Evolutionary conservation across 2,797 vertebrate species (phyloP).

Genomic region (Callimico goeldii): DNA sequence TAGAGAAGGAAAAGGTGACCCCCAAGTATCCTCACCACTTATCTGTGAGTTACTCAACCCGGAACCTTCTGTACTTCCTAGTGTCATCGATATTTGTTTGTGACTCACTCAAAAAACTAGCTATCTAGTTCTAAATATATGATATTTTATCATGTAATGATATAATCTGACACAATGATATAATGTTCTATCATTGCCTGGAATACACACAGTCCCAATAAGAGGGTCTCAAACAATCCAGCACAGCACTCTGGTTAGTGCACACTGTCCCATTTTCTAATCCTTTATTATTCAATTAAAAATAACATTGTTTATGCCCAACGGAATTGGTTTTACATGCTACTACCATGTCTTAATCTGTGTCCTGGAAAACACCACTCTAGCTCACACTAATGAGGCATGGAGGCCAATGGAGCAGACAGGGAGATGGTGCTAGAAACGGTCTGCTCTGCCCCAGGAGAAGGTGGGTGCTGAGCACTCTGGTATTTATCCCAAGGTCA

Average conservation of each 20-base stretch:
- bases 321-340: too few relatives aligned
- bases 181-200: too few relatives aligned
- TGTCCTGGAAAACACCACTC: neutral
- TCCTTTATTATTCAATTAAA: neutral
- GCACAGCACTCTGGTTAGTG: neutral
- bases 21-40: neutral
- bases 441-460: rapidly evolving
- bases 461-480: neutral
- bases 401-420: neutral
- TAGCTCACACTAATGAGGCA: rapidly evolving
- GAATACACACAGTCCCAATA: too few relatives aligned
- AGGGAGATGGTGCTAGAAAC: neutral
- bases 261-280: neutral
- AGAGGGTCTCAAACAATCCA: neutral
- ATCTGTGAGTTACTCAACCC: rapidly evolving
- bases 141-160: too few relatives aligned
- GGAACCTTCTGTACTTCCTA: too few relatives aligned
- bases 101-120: too few relatives aligned
- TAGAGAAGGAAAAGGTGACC: neutral
- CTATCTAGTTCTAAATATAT: too few relatives aligned
- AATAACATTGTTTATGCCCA: neutral
- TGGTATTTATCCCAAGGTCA: too few relatives aligned
- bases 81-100: too few relatives aligned
- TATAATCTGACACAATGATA: too few relatives aligned
- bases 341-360: too few relatives aligned